A percentile compares a stretch with the other conserved stretches of the same genome.
phyloP scores from a whole-genome alignment of 2,113 vertebrate species.

The Variabilichromis moorii region DNA sequence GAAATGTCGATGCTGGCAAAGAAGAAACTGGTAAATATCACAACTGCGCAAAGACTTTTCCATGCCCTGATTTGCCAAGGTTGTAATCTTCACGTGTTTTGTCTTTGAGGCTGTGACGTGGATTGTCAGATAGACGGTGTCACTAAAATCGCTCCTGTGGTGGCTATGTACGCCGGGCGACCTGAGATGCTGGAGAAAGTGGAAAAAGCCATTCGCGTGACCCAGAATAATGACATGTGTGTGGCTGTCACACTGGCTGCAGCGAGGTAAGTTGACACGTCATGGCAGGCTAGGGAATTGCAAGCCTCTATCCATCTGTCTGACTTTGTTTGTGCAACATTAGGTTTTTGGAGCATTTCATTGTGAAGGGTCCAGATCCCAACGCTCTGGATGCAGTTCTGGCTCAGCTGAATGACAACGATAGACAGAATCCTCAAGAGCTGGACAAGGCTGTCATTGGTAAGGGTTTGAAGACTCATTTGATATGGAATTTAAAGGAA shows the following conservation, averaged over 20 bases:
- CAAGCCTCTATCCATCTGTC: background rate
- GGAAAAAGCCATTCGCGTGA: conserved; percentile 48
- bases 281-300: background rate
- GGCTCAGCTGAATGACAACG: conserved; percentile 27
- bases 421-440: conserved; percentile 59
- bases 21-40: conserved; percentile 53
- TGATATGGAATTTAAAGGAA: background rate
- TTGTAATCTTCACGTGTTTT: background rate
- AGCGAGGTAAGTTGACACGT: conserved; percentile 28
- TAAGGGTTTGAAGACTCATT: background rate
- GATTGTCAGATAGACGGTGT: conserved; percentile 64
- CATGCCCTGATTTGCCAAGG: background rate
- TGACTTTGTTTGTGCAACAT: background rate
- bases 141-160: conserved; percentile 58
- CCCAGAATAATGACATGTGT: conserved; percentile 61
- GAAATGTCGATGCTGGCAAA: conserved; percentile 61
- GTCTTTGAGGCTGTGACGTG: conserved; percentile 35
- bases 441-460: conserved; percentile 54
- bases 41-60: background rate
- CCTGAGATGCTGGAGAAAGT: conserved; percentile 62
- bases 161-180: conserved; percentile 56
- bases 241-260: conserved; percentile 60
- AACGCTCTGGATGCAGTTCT: conserved; percentile 47
- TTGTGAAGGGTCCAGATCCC: conserved; percentile 53
- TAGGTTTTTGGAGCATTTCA: conserved; percentile 63